These are phyloP conservation scores for Zonotrichia leucophrys DNA, from an alignment of 2,113 vertebrate species.

Conservation along the genomic window DNA sequence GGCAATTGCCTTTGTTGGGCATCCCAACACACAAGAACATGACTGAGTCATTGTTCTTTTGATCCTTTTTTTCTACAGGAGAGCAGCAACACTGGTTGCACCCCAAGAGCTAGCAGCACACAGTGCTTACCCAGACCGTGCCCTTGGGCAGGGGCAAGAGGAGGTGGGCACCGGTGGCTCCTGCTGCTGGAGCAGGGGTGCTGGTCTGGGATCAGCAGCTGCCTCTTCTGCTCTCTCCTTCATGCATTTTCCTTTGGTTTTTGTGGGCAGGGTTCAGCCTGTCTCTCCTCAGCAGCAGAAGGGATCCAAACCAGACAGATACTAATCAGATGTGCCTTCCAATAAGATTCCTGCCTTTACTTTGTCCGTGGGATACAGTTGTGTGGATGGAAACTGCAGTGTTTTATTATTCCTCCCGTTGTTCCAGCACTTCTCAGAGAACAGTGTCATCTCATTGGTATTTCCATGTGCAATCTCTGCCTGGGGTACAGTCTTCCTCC, in stretches of 20 bases:
- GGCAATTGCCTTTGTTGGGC: not conserved
- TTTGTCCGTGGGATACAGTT: not conserved
- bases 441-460: constrained; percentile 39
- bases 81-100: not conserved
- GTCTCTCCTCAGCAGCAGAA: not conserved
- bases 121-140: not conserved
- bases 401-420: constrained; percentile 25
- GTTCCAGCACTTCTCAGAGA: constrained; percentile 22
- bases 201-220: not conserved
- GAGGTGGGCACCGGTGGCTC: not conserved
- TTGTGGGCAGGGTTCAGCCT: not conserved
- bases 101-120: not conserved
- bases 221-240: not conserved
- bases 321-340: not conserved
- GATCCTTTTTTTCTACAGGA: not conserved
- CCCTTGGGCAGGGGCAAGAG: not conserved
- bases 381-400: not conserved
- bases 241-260: not conserved
- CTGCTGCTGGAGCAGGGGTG: not conserved
- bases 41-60: not conserved
- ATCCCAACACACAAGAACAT: not conserved
- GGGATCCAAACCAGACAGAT: not conserved
- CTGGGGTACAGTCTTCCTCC: constrained; percentile 35
- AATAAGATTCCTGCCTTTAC: not conserved
- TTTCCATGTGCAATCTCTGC: constrained; percentile 46